Conservation (phyloP, 2,888 invertebrate genomes). For the Crepidodera aurea region DNA sequence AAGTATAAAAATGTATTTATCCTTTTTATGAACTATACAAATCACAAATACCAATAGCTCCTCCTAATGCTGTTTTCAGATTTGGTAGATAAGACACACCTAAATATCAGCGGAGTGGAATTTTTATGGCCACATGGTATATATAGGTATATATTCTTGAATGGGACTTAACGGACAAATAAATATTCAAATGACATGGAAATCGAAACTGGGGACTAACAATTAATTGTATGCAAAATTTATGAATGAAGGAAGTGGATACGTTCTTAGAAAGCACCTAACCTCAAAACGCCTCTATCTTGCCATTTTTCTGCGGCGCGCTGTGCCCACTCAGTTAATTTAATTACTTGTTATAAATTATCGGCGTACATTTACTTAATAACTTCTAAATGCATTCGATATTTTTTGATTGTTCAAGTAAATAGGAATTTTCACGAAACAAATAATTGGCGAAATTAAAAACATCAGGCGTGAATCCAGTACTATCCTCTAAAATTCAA, state of each 20-base stretch:
- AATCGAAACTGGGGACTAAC: slow-evolving; percentile 4
- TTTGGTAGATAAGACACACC: slow-evolving; percentile 8
- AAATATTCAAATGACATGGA: slow-evolving; percentile 27
- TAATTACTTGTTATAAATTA: neutral
- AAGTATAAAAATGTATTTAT: neutral
- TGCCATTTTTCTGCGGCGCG: neutral
- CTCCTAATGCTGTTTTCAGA: neutral
- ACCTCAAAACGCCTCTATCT: slow-evolving; percentile 26
- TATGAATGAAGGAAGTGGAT: slow-evolving; percentile 22
- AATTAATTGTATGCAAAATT: slow-evolving; percentile 22
- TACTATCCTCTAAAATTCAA: too few relatives aligned
- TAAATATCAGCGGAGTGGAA: neutral
- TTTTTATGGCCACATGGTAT: slow-evolving; percentile 11
- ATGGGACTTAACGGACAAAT: slow-evolving; percentile 8
- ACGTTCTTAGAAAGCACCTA: slow-evolving; percentile 15
- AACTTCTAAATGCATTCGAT: neutral
- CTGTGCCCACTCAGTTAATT: slow-evolving; percentile 2
- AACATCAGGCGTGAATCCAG: too few relatives aligned
- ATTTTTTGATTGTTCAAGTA: too few relatives aligned
- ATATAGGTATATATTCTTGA: too few relatives aligned
- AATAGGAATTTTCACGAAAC: too few relatives aligned
- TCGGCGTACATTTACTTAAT: neutral
- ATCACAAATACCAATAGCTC: neutral
- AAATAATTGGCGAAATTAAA: too few relatives aligned
- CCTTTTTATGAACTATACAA: slow-evolving; percentile 1